These are phyloP conservation scores for Adelognathus sp. DNA, from an alignment of 2,888 invertebrate genomes.

Conservation along the genomic window DNA sequence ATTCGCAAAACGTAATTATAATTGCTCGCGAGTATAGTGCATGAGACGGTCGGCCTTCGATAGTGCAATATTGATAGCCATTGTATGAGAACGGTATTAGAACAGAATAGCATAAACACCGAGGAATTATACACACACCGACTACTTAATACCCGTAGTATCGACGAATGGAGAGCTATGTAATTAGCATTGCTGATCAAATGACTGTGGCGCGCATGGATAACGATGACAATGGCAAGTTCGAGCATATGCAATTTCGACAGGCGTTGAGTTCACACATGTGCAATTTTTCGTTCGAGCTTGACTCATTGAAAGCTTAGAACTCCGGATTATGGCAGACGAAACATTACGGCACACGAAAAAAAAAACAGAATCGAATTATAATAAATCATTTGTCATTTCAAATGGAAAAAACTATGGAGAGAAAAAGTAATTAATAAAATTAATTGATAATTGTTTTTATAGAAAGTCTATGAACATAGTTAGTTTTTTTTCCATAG, in stretches of 20 bases:
- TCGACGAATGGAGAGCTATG: background rate
- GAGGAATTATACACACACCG: background rate
- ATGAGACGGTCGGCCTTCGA: background rate
- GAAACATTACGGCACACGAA: background rate
- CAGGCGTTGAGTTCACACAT: background rate
- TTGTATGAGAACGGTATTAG: background rate
- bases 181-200: background rate
- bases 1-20: background rate
- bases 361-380: background rate
- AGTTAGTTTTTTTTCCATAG: background rate
- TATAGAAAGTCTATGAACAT: too few relatives aligned
- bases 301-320: background rate
- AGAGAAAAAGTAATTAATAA: background rate
- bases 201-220: background rate
- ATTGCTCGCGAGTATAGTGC: background rate
- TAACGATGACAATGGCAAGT: background rate
- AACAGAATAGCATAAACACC: background rate
- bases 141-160: too few relatives aligned
- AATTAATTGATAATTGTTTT: too few relatives aligned
- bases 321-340: background rate
- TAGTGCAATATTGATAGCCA: slow-evolving; percentile 11
- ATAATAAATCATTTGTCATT: background rate
- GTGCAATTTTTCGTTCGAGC: background rate
- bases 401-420: background rate
- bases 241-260: background rate